phyloP scores from a whole-genome alignment of 1,140 invertebrate genomes.

The Forficula auricularia region DNA sequence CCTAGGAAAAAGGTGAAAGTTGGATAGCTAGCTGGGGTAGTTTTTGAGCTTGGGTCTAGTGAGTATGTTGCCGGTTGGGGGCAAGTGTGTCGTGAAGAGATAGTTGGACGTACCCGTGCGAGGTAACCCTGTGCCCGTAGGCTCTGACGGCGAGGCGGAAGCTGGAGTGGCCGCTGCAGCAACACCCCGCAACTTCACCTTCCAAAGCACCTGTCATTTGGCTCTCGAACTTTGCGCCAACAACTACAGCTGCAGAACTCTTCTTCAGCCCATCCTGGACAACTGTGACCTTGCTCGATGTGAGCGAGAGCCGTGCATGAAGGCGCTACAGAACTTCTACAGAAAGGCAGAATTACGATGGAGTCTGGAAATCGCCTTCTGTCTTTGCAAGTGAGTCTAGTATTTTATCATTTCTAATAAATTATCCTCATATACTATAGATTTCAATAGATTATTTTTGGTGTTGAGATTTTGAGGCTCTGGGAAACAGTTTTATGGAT shows the following conservation, averaged over 20 bases:
- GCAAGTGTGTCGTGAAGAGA: too few relatives aligned
- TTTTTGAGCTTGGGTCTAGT: too few relatives aligned
- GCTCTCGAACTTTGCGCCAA: constrained; percentile 56
- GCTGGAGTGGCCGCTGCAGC: background rate
- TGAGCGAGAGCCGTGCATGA: constrained; percentile 69
- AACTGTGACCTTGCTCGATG: constrained; percentile 60
- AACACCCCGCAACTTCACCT: constrained; percentile 20
- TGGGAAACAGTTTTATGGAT: too few relatives aligned
- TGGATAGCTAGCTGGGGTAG: too few relatives aligned
- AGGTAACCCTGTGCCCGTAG: background rate
- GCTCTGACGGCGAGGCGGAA: constrained; percentile 2
- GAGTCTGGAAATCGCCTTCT: constrained; percentile 77
- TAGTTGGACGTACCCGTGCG: too few relatives aligned
- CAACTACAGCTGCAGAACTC: constrained; percentile 52
- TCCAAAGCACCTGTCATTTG: constrained; percentile 58
- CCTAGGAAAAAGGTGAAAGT: too few relatives aligned
- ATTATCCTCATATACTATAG: too few relatives aligned
- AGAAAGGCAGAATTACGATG: constrained; percentile 54
- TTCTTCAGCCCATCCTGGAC: constrained; percentile 59
- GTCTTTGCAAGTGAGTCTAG: constrained; percentile 69
- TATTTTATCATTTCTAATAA: too few relatives aligned
- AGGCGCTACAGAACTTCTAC: constrained; percentile 69
- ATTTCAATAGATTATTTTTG: too few relatives aligned
- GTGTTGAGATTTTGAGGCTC: too few relatives aligned
- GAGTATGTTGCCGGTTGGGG: too few relatives aligned